Base-by-base conservation (phyloP, 2,888 invertebrate genomes). In the Bombylius major region DNA sequence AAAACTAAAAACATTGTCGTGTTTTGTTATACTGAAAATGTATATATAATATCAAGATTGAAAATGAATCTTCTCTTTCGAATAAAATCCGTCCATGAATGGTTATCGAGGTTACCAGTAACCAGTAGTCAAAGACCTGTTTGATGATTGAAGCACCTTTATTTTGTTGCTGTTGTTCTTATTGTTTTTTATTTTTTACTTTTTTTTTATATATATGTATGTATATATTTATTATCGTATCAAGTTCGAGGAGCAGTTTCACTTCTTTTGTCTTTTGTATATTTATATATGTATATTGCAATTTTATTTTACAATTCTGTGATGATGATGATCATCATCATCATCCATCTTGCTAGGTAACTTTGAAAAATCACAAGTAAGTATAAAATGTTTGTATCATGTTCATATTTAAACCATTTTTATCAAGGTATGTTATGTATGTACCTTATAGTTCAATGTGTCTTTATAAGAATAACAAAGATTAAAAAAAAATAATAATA, bases 71-170 rank as follows among this genome's bases (percentile, higher is more conserved):
- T 7, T 42, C 11, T 42, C 11, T 11, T 42, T 42, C 8, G 5
- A 42, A 42, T 11, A 42, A 23, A 47, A 31, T 31, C 23, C 23
- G 23, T 47, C 54, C 54, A n/a, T 34, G 45, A 54, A 54, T 54
- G 50, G 54, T 14, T 50, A 54, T 54, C 50, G 54, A 49, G 54
- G 54, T 54, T 54, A 54, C 47, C 39, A 42, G 39, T 42, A 42
- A 42, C 39, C 39, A 54, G 54, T 54, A 54, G 54, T 50, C 36
- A 36, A 39, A 31, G 54, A 50, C 54, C 50, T 23, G 54, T 54
- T 36, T 45, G 32, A 6, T 23, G 50, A 42, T 42, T 42, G 39
- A 7, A 42, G 39, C 12, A 42, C 11, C 12, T 42, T 42, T 42
- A 42, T 36, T 36, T 36, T 36, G 6, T 36, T 9, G 36, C 9